phyloP scores from a whole-genome alignment of 2,797 vertebrate genomes.

The Limnodromus scolopaceus region DNA sequence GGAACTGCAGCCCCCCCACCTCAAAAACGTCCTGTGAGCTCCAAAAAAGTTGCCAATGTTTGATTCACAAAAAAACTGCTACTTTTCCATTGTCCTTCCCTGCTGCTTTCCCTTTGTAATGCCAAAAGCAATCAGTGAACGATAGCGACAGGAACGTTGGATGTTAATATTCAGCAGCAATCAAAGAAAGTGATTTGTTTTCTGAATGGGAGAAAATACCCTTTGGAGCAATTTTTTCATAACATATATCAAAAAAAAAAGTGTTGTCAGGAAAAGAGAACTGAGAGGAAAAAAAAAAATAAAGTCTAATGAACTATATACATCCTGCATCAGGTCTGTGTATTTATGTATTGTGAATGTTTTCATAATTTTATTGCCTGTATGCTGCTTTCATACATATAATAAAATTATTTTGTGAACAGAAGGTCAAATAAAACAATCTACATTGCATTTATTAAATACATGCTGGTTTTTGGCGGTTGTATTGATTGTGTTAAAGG shows the following conservation, averaged over 20 bases:
- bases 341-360: conserved; percentile 79
- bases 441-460: conserved; percentile 71
- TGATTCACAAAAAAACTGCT: conserved; percentile 31
- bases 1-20: background rate
- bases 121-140: conserved; percentile 47
- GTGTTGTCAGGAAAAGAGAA: conserved; percentile 55
- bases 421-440: conserved; percentile 63
- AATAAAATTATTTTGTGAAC: conserved; percentile 86
- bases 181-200: conserved; percentile 36
- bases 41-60: conserved; percentile 11
- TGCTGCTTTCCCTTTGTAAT: conserved; percentile 28
- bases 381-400: conserved; percentile 83
- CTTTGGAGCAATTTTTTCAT: conserved; percentile 36
- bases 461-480: background rate
- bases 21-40: background rate
- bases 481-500: background rate
- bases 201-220: conserved; percentile 46
- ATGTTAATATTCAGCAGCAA: conserved; percentile 32
- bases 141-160: background rate
- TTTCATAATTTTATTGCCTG: conserved; percentile 80
- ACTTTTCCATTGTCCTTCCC: conserved; percentile 37
- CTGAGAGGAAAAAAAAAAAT: conserved; percentile 11
- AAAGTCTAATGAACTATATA: conserved; percentile 45
- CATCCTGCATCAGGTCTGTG: conserved; percentile 76
- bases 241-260: background rate